Evolutionary conservation across 2,113 vertebrate genomes (phyloP).

Genomic region (Micronisus gabar): DNA sequence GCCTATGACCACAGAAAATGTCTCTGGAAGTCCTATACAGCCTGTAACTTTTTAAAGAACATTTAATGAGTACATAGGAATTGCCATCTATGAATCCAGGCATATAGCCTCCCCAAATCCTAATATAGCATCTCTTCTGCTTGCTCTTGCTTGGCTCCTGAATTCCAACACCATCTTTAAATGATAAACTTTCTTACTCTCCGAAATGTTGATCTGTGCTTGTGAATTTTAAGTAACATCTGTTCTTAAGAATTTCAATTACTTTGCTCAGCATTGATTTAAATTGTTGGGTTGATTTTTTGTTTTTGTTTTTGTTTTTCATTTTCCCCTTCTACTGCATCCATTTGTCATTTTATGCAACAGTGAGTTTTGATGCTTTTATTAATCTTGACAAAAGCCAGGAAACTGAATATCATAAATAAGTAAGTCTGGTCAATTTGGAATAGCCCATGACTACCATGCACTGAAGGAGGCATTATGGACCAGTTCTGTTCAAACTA

Average conservation of each 20-base stretch:
- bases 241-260: neutral
- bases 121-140: neutral
- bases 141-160: neutral
- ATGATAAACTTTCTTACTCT: neutral
- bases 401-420: neutral
- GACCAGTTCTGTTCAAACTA: neutral
- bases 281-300: neutral
- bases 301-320: neutral
- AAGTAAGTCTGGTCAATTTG: neutral
- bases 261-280: neutral
- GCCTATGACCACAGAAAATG: neutral
- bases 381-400: neutral
- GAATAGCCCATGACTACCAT: neutral
- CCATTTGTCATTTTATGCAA: neutral
- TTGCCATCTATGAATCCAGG: neutral
- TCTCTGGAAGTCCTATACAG: neutral
- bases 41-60: neutral
- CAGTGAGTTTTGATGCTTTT: neutral
- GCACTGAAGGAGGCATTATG: neutral
- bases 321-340: neutral
- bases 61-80: neutral
- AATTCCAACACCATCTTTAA: neutral
- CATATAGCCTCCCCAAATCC: neutral
- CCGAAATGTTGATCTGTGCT: neutral
- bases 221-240: conserved; percentile 18